Conservation (phyloP, 2,113 vertebrate genomes). For the Chunga burmeisteri region DNA sequence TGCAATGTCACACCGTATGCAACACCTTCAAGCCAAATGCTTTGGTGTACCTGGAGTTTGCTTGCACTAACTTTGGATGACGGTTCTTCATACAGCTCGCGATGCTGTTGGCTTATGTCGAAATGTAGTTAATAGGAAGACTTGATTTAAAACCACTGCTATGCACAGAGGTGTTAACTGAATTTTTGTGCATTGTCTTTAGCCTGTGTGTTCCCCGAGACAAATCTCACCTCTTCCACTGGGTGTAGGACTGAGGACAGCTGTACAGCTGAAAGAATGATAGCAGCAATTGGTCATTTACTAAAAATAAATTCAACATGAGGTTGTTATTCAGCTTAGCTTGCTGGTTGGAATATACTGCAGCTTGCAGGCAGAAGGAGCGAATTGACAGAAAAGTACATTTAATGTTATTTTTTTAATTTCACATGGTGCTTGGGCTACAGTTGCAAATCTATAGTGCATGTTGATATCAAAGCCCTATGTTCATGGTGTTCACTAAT, state of each 20-base stretch:
- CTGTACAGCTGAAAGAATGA: not conserved
- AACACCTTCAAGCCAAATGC: not conserved
- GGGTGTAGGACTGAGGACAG: no score
- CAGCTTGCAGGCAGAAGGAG: not conserved
- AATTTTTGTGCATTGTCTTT: not conserved
- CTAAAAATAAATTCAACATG: not conserved
- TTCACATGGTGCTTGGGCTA: not conserved
- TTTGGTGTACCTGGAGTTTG: not conserved
- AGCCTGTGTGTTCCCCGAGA: not conserved
- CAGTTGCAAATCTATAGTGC: not conserved
- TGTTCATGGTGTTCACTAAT: not conserved
- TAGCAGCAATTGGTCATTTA: not conserved
- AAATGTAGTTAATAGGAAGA: not conserved
- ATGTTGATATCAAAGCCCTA: not conserved
- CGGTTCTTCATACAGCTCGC: not conserved
- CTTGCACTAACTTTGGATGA: not conserved
- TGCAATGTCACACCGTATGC: accelerated
- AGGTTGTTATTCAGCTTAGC: not conserved
- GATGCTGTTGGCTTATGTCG: not conserved
- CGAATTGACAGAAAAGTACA: not conserved
- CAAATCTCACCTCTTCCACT: not conserved
- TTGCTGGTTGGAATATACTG: not conserved
- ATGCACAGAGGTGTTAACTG: no score
- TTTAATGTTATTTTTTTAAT: not conserved
- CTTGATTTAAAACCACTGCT: not conserved